Base-by-base conservation (phyloP, 2,888 invertebrate genomes). In the Tiliacea citrago region DNA sequence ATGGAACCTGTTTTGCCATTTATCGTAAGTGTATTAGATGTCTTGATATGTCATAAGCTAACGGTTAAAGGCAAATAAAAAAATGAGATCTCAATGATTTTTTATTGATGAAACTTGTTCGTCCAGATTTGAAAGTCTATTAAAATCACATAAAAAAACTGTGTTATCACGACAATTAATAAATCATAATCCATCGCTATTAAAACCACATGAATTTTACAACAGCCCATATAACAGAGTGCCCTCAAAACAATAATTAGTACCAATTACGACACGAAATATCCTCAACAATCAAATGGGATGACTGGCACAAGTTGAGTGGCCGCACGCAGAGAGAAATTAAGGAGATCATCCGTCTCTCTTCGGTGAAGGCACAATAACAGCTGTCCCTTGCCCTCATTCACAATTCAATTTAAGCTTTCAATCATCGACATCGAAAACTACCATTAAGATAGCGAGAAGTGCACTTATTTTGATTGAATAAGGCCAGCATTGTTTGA, bases 231-330 rank as follows among this genome's bases (percentile, higher is more conserved):
- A 90, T 77, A 90, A 88, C 89, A 91, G 90, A 91, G 90, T 91
- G 91, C 90, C 92, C 90, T 93, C 91, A 92, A 95, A 95, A 95
- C 93, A 95, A 93, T 95, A 95, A 95, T 96, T 95, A 95, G 93
- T 92, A 93, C 93, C 94, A 95, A 95, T 96, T 96, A 96, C 93
- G 90, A 91, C 91, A 93, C 92, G 92, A 93, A 93, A 93, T 93
- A 94, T 91, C 91, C 90, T 92, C 88, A 88, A 95, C 94, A 96
- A 96, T 96, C 95, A 96, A 96, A 95, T 94, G 90, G 90, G 91
- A 96, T 96, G 96, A 96, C 96, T 96, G 90, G 95, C 94, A 93
- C 81, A 92, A 93, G 90, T 92, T 88, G 91, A 93, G 91, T 93
- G 96, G 93, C 95, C 95, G 94, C 95, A 95, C 96, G 93, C 95